Evolutionary conservation across 2,888 invertebrate genomes (phyloP).

Genomic region (Ypsolopha sequella): DNA sequence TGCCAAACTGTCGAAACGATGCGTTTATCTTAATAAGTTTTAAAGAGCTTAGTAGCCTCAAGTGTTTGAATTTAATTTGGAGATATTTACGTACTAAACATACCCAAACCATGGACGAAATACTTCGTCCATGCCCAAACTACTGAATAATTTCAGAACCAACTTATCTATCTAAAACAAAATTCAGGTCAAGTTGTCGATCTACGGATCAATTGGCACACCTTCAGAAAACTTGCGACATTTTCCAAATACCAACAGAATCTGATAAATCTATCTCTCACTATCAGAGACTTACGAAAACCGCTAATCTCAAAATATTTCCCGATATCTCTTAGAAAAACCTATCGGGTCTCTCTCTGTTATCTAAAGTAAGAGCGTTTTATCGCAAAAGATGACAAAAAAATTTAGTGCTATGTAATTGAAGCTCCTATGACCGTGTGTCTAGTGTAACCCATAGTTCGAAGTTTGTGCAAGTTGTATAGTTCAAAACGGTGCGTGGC

Average conservation of each 20-base stretch:
- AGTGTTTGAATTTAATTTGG: no score
- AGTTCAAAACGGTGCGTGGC: constrained; percentile 26
- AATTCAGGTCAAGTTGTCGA: not conserved
- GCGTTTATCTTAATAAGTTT: no score
- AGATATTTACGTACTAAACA: no score
- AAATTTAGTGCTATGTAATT: constrained; percentile 29
- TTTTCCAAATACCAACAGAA: constrained; percentile 31
- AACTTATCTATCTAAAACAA: not conserved
- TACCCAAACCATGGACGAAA: no score
- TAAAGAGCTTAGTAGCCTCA: no score
- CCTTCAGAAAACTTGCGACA: constrained; percentile 32
- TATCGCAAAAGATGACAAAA: constrained; percentile 11
- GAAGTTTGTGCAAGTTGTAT: not conserved
- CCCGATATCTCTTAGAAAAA: constrained; percentile 23
- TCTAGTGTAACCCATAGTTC: not conserved
- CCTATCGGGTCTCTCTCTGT: constrained; percentile 33
- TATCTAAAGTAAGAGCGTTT: constrained; percentile 32
- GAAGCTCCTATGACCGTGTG: constrained; percentile 25
- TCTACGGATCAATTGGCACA: not conserved
- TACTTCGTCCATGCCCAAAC: no score
- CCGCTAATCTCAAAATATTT: constrained; percentile 40
- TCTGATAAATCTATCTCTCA: constrained; percentile 32
- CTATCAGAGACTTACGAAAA: constrained; percentile 50
- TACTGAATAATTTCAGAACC: not conserved
- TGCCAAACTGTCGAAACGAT: no score